Base-by-base conservation (phyloP, 2,888 invertebrate genomes). In the Luperina nickerlii region DNA sequence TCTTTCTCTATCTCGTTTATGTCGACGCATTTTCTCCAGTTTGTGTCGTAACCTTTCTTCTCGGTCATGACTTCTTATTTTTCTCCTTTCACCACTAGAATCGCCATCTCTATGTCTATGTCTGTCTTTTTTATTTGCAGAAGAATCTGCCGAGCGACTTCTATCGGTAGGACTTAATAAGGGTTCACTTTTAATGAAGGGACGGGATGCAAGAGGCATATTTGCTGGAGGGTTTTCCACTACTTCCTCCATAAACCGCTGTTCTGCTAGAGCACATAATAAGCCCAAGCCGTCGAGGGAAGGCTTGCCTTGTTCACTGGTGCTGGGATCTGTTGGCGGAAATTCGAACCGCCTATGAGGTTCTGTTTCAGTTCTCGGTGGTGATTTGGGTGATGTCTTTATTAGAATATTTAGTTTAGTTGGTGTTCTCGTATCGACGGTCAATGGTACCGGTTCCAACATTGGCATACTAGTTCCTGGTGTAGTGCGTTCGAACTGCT, bases 201-300 rank as follows among this genome's bases (percentile, higher is more conserved):
- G 94, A 86, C 93, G 93, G 85, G 94, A 95, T 51, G 94, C 87
- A 63, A 91, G 88, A 27, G 93, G 86, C 32, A 89, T 82, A 79
- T 73, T 91, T 60, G 88, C 88, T 51, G 93, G 90, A 70, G 96
- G 94, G 69, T 91, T 94, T 68, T 97, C 97, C 2, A 94, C 97
- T 1, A 97, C 98, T 93, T 98, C 98, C 91, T 98, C 98, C 96
- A 98, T 97, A 85, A 98, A 98, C 87, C 98, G 97, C 91, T 98
- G 98, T 91, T 98, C 98, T 0, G 98, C 99, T 81, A 99, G 95
- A 15, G 98, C 98, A 93, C 99, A 99, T 48, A 99, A 94, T 57
- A 99, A 94, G 76, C 98, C 98, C 27, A 99, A 95, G 0, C 98
- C 98, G 45, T 97, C 98, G 32, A 98, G 94, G 8, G 96, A 96